Base-by-base conservation (phyloP, 2,797 vertebrate genomes). In the Pogoniulus pusillus region DNA sequence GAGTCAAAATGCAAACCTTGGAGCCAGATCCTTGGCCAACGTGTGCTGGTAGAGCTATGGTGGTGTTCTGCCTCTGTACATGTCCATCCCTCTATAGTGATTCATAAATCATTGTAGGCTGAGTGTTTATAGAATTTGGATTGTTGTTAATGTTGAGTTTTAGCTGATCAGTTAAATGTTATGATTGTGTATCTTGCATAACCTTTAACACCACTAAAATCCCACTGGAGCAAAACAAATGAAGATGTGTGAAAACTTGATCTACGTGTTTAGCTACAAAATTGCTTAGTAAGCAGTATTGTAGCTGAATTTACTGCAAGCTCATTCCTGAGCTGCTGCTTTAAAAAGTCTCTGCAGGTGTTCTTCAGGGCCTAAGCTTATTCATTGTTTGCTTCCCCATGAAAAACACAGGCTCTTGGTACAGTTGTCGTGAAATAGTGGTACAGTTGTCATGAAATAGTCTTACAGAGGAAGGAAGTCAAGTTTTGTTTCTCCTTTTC, bases 131-230 rank as follows among this genome's bases (percentile, higher is more conserved):
- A 54, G 58, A 64, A 71, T 51, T 49, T 58, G 57, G 57, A 49
- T 69, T 64, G 53, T 70, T 0, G 0, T 71, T 74, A 19, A 19
- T 88, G 69, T n/a, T 76, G 80, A 83, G 37, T 88, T 96, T 69
- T 66, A 72, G 83, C 49, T 4, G 4, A 83, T 35, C 2, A 7
- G 58, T 85, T 81, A 62, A 91, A 71, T 2, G 2, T 76, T 89
- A 51, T 0, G 0, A 6, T 58, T 82, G 30, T 68, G 59, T 73
- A 81, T 83, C 60, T 66, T 55, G 23, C 73, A 4, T 70, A 76
- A 85, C 60, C 30, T 85, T 93, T 90, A 93, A 91, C 84, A 87
- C 43, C 58, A 62, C 87, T 93, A 86, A 91, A 85, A 71, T 29
- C 62, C 63, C 63, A 71, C 71, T 64, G 92, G 82, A 78, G 70